Percentiles rank a stretch among this genome's conserved stretches.
Evolutionary conservation across 2,797 vertebrate species (phyloP).

Genomic region (Oryzias dopingdopingensis): DNA sequence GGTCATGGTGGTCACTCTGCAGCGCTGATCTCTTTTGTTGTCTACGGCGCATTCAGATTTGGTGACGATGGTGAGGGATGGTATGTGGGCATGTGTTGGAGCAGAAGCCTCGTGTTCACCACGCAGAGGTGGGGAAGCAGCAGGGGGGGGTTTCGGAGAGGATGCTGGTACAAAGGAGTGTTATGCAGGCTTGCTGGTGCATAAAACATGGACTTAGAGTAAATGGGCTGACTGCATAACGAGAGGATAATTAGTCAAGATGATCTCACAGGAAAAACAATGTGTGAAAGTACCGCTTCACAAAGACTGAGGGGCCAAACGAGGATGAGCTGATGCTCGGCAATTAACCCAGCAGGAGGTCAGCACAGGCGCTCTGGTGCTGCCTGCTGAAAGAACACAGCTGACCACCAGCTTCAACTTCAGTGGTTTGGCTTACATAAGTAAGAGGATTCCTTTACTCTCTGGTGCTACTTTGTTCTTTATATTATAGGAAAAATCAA

Average conservation of each 20-base stretch:
- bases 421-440: constrained; percentile 15
- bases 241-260: constrained; percentile 50
- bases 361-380: constrained; percentile 15
- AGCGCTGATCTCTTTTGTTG: constrained; percentile 63
- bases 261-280: constrained; percentile 29
- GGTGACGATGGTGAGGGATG: constrained; percentile 53
- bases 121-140: constrained; percentile 8
- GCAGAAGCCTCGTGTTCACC: constrained; percentile 23
- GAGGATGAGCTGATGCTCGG: constrained; percentile 32
- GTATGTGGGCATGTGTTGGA: constrained; percentile 55
- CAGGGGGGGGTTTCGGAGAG: background rate
- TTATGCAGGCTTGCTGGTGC: constrained; percentile 33
- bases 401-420: constrained; percentile 19
- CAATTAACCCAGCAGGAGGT: constrained; percentile 49
- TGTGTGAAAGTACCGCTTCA: constrained; percentile 41
- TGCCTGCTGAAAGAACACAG: constrained; percentile 30
- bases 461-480: background rate
- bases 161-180: constrained; percentile 50
- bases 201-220: constrained; percentile 26
- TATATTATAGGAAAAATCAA: background rate
- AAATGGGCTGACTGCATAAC: constrained; percentile 51
- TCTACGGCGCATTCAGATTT: constrained; percentile 53
- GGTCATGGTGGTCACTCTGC: constrained; percentile 67
- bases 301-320: constrained; percentile 23
- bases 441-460: background rate